phyloP scores from a whole-genome alignment of 2,797 vertebrate genomes.

The Sebastiscus tertius region DNA sequence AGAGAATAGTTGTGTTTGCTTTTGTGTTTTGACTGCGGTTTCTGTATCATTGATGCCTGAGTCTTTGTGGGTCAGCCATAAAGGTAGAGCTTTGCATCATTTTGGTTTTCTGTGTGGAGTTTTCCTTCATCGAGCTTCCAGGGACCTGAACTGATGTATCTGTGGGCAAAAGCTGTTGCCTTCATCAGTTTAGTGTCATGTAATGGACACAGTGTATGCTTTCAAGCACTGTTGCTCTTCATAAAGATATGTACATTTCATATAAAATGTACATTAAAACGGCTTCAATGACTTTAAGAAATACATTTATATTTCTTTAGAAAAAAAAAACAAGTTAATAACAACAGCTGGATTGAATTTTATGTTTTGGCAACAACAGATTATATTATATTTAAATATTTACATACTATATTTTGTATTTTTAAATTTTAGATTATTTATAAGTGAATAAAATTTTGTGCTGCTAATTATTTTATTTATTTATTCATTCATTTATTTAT shows the following conservation, averaged over 20 bases:
- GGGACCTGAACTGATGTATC: slow-evolving; percentile 75
- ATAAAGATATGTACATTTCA: slow-evolving; percentile 1
- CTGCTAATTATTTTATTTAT: not conserved
- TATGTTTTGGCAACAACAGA: not conserved
- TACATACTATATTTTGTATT: too few relatives aligned
- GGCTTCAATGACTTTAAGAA: not conserved
- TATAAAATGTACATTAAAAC: not conserved
- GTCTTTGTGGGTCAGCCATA: slow-evolving; percentile 58
- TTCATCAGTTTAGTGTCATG: slow-evolving; percentile 43
- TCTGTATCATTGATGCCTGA: slow-evolving; percentile 36
- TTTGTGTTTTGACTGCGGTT: slow-evolving; percentile 42
- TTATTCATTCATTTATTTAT: too few relatives aligned
- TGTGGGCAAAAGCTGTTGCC: slow-evolving; percentile 7
- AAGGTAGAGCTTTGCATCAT: slow-evolving; percentile 63
- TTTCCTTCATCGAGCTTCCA: slow-evolving; percentile 86
- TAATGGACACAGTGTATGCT: slow-evolving; percentile 4
- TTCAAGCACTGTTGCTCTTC: not conserved
- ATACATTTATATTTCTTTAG: not conserved
- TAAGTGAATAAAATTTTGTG: not conserved
- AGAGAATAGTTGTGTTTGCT: slow-evolving; percentile 32
- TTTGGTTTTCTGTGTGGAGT: slow-evolving; percentile 59
- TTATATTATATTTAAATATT: not conserved
- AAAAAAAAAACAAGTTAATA: not conserved
- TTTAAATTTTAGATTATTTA: not conserved
- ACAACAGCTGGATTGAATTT: not conserved